Evolutionary conservation across 2,888 invertebrate genomes (phyloP).

Genomic region (Iphiclides podalirius): DNA sequence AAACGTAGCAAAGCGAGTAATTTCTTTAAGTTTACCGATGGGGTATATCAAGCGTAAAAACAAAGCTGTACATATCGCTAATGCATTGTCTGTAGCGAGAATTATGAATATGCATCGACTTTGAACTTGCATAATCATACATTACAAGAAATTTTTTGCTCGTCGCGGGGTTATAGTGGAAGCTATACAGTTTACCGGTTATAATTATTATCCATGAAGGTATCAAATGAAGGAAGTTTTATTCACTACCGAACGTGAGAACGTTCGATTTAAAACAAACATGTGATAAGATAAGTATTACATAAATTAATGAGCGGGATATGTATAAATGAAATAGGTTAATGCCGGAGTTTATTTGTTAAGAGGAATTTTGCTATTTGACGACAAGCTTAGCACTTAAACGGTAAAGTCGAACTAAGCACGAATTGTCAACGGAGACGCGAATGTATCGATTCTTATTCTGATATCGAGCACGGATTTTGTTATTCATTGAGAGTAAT

Average conservation of each 20-base stretch:
- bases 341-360: too few species aligned
- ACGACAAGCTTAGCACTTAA: too few species aligned
- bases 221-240: slow-evolving; percentile 10
- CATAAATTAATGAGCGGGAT: too few species aligned
- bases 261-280: too few species aligned
- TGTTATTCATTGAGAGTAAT: too few species aligned
- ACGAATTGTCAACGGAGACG: too few species aligned
- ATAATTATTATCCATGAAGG: slow-evolving; percentile 20
- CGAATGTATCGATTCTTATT: too few species aligned
- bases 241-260: neutral
- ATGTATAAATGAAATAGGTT: too few species aligned
- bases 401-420: too few species aligned
- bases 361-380: too few species aligned
- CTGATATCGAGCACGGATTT: too few species aligned
- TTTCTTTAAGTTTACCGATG: slow-evolving; percentile 14
- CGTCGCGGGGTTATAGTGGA: slow-evolving; percentile 18
- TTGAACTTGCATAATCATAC: slow-evolving; percentile 22
- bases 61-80: slow-evolving; percentile 20
- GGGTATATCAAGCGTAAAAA: slow-evolving; percentile 26
- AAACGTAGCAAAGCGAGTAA: slow-evolving; percentile 21
- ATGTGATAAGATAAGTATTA: too few species aligned
- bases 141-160: slow-evolving; percentile 19
- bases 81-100: slow-evolving; percentile 23
- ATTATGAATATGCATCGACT: slow-evolving; percentile 26
- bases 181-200: slow-evolving; percentile 23